phyloP scores from a whole-genome alignment of 2,797 vertebrate species.

The Eleutherodactylus coqui region DNA sequence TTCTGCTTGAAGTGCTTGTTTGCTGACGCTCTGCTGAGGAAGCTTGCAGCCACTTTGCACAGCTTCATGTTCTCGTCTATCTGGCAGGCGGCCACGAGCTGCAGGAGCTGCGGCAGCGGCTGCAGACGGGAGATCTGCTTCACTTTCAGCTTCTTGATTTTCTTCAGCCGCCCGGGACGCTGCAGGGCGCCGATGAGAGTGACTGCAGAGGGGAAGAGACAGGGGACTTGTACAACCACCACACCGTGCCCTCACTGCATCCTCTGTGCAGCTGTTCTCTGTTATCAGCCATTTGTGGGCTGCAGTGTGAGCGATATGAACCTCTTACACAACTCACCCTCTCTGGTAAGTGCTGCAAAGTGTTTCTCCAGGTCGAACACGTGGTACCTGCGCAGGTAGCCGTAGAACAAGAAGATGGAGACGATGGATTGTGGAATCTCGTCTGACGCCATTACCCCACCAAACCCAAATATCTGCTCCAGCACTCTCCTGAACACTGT shows the following conservation, averaged over 20 bases:
- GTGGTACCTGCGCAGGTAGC: constrained; percentile 83
- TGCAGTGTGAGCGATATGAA: neutral
- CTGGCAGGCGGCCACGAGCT: constrained; percentile 84
- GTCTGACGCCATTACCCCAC: constrained; percentile 69
- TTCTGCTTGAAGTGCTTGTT: constrained; percentile 81
- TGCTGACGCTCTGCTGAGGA: constrained; percentile 75
- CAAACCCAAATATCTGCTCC: constrained; percentile 82
- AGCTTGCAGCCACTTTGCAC: constrained; percentile 77
- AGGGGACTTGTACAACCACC: too few species aligned
- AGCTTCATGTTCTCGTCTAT: constrained; percentile 84
- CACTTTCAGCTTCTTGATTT: constrained; percentile 82
- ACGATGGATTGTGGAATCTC: constrained; percentile 69
- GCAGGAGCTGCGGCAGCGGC: constrained; percentile 83
- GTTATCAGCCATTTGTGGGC: neutral
- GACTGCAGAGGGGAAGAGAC: constrained; percentile 72
- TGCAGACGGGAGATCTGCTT: constrained; percentile 82
- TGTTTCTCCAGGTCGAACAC: constrained; percentile 86
- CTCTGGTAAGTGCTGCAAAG: constrained; percentile 84
- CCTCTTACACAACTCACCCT: constrained; percentile 78
- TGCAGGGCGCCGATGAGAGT: constrained; percentile 81
- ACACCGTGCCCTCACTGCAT: neutral
- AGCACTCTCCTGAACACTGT: constrained; percentile 83
- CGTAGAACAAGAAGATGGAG: constrained; percentile 88
- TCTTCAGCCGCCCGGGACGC: constrained; percentile 78
- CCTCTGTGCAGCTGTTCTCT: neutral